phyloP scores from a whole-genome alignment of 2,113 vertebrate species.

The Podarcis raffonei region DNA sequence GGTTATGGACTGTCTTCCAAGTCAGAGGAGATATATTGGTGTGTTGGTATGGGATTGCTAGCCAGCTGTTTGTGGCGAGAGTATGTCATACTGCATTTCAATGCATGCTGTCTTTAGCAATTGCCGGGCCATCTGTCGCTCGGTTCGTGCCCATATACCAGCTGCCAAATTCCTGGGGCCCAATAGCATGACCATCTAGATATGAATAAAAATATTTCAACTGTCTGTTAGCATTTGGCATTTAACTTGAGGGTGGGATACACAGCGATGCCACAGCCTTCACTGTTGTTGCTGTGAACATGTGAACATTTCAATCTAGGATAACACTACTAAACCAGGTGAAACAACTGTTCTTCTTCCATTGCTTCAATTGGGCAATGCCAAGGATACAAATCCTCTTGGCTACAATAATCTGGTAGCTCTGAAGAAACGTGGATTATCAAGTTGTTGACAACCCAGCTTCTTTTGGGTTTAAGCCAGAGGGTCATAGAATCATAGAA shows the following conservation, averaged over 20 bases:
- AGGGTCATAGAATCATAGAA: too few species aligned
- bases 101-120: constrained; percentile 25
- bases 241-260: background rate
- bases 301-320: background rate
- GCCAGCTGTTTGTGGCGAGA: constrained; percentile 51
- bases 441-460: background rate
- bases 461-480: background rate
- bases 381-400: constrained; percentile 49
- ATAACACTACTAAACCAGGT: background rate
- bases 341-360: constrained; percentile 41
- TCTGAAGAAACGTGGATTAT: constrained; percentile 44
- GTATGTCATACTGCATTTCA: constrained; percentile 21
- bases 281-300: background rate
- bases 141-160: constrained; percentile 15
- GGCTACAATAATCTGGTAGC: constrained; percentile 35
- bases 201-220: background rate
- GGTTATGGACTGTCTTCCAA: background rate
- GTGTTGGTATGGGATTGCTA: background rate
- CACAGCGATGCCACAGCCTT: background rate
- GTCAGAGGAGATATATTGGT: constrained; percentile 1
- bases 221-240: background rate
- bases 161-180: constrained; percentile 31
- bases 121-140: background rate
- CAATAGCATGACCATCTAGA: accelerated
- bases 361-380: constrained; percentile 17